phyloP scores from a whole-genome alignment of 2,888 invertebrate genomes.

The Ochropleura leucogaster region DNA sequence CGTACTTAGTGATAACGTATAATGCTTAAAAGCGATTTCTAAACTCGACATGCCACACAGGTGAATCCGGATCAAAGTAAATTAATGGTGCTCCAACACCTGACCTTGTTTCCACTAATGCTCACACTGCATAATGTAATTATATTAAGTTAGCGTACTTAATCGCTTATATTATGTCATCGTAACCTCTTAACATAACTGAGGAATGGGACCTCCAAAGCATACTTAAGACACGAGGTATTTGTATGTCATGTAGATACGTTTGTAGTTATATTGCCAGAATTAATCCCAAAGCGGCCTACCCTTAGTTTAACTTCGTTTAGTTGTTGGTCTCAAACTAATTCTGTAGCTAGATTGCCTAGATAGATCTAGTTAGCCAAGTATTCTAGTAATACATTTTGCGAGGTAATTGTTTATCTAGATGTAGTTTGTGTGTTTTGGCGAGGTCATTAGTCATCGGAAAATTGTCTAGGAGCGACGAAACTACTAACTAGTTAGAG shows the following conservation, averaged over 20 bases:
- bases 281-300: neutral
- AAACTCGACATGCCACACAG: neutral
- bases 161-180: constrained; percentile 22
- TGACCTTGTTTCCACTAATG: constrained; percentile 1
- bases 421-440: neutral
- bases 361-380: constrained; percentile 2
- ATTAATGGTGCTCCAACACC: constrained; percentile 22
- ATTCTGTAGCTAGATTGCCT: constrained; percentile 1
- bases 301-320: neutral
- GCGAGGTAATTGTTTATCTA: neutral
- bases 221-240: neutral
- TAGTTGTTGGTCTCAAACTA: neutral
- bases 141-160: constrained; percentile 12
- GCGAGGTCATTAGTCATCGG: neutral
- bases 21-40: too few relatives aligned
- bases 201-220: constrained; percentile 14
- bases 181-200: constrained; percentile 31
- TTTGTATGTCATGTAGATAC: neutral
- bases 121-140: constrained; percentile 3
- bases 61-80: constrained; percentile 4
- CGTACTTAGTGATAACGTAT: too few relatives aligned
- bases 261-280: neutral
- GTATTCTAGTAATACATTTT: constrained; percentile 23
- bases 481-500: too few relatives aligned
- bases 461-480: neutral